phyloP scores from a whole-genome alignment of 2,888 invertebrate genomes.

The Hermaeophaga mercurialis region DNA sequence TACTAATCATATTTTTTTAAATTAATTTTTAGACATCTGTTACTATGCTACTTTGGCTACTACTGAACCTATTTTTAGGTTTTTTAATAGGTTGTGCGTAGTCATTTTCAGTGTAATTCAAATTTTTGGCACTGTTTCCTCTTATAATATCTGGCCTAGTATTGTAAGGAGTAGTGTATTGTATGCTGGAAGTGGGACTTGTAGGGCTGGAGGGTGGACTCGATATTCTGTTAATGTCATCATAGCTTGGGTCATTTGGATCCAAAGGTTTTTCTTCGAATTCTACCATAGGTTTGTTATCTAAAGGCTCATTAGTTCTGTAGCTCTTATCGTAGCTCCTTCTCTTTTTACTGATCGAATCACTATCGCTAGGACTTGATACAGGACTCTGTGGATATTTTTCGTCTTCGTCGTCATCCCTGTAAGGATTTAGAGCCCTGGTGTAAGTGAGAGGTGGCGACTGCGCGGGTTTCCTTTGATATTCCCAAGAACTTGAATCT shows the following conservation, averaged over 20 bases:
- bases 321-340: constrained; percentile 82
- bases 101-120: constrained; percentile 43
- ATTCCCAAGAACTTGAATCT: constrained; percentile 50
- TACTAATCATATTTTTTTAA: constrained; percentile 4
- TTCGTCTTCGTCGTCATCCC: constrained; percentile 47
- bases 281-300: constrained; percentile 72
- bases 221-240: constrained; percentile 22
- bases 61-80: constrained; percentile 42
- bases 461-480: constrained; percentile 34
- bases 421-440: constrained; percentile 36
- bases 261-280: constrained; percentile 85
- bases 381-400: constrained; percentile 44
- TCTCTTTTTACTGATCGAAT: constrained; percentile 65
- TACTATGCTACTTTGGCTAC: constrained; percentile 51
- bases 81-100: constrained; percentile 44
- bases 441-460: constrained; percentile 24
- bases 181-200: constrained; percentile 37
- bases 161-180: constrained; percentile 32
- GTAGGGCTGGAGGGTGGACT: constrained; percentile 28
- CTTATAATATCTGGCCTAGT: constrained; percentile 43
- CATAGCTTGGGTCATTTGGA: constrained; percentile 51
- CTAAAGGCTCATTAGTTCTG: constrained; percentile 81
- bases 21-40: constrained; percentile 47
- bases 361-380: constrained; percentile 37
- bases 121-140: constrained; percentile 26